Evolutionary conservation across 2,888 invertebrate genomes (phyloP).

Genomic region (Drosophila testacea): DNA sequence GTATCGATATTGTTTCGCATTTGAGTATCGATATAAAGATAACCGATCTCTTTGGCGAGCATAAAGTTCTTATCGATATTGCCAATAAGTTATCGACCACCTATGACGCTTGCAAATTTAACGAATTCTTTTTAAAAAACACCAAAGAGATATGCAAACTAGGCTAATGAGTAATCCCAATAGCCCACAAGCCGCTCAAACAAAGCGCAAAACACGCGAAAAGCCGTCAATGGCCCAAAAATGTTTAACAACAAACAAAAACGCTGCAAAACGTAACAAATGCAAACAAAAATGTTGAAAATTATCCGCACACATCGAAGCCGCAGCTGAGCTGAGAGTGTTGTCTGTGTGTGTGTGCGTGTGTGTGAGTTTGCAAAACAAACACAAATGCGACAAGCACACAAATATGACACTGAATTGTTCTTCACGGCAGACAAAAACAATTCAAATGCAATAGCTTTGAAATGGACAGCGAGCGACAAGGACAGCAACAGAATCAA

Average conservation of each 20-base stretch:
- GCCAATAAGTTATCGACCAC: not conserved
- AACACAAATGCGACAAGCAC: constrained; percentile 44
- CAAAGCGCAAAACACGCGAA: constrained; percentile 33
- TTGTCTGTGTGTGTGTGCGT: not conserved
- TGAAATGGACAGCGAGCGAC: constrained; percentile 28
- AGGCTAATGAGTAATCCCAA: constrained; percentile 13
- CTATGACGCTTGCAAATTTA: not conserved
- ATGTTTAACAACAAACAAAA: constrained; percentile 43
- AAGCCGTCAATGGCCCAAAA: constrained; percentile 48
- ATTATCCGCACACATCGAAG: constrained; percentile 62
- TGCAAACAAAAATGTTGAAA: constrained; percentile 65
- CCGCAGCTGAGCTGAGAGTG: constrained; percentile 11
- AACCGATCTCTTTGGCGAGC: no score
- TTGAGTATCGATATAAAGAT: not conserved
- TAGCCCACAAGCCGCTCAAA: constrained; percentile 31
- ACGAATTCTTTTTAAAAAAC: not conserved
- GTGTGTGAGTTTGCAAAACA: constrained; percentile 53
- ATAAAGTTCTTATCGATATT: not conserved
- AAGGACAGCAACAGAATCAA: constrained; percentile 15
- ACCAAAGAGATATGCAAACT: constrained; percentile 1
- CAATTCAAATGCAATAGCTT: constrained; percentile 45
- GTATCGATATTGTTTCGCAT: no score
- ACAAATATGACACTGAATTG: constrained; percentile 77
- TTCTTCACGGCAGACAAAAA: constrained; percentile 58
- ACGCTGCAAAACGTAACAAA: constrained; percentile 26